Evolutionary conservation across 1,140 invertebrate genomes (phyloP).

Genomic region (Helicoverpa zea): DNA sequence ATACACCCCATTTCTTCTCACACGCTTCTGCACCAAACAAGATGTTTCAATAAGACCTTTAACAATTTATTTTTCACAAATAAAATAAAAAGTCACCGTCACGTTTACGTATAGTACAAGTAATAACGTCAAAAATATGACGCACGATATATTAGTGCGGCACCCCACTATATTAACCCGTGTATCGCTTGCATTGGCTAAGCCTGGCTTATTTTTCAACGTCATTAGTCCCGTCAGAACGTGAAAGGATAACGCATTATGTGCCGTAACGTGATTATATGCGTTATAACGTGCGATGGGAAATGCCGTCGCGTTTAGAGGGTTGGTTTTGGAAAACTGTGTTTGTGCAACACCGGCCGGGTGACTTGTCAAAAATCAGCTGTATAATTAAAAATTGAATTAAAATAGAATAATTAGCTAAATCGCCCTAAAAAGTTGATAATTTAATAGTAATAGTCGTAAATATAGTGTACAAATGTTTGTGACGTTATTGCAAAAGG

Average conservation of each 20-base stretch:
- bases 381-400: too few species aligned
- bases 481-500: too few species aligned
- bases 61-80: slow-evolving; percentile 1
- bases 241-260: slow-evolving; percentile 81
- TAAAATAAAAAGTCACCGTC: slow-evolving; percentile 50
- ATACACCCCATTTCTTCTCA: too few species aligned
- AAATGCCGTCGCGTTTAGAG: slow-evolving; percentile 51
- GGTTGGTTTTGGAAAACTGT: slow-evolving; percentile 35
- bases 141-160: slow-evolving; percentile 66
- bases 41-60: neutral
- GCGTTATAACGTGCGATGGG: slow-evolving; percentile 58
- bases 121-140: slow-evolving; percentile 69
- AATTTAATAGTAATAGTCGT: too few species aligned
- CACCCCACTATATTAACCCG: slow-evolving; percentile 67
- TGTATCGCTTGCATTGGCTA: slow-evolving; percentile 63
- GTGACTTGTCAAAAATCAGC: too few species aligned
- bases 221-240: slow-evolving; percentile 79
- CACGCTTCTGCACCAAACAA: too few species aligned
- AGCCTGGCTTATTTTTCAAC: slow-evolving; percentile 83
- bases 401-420: too few species aligned
- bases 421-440: too few species aligned
- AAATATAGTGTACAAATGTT: too few species aligned
- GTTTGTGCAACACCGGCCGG: too few species aligned
- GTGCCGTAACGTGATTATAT: slow-evolving; percentile 74
- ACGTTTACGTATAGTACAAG: slow-evolving; percentile 28